Base-by-base conservation (phyloP, 2,797 vertebrate genomes). In the Lagocephalus sceleratus region DNA sequence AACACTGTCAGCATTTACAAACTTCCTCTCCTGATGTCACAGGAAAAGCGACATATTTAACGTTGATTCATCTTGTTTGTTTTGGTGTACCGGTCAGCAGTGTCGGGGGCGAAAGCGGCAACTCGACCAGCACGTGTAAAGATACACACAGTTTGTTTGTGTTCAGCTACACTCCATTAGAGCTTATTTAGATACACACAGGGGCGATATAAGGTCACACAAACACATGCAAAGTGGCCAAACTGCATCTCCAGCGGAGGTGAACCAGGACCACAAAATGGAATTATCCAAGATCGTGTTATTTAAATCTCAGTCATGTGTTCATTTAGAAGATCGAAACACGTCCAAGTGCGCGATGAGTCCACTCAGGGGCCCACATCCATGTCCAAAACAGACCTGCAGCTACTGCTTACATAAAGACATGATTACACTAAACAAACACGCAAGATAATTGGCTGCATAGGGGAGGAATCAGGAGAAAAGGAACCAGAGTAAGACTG, bases 131-230 rank as follows among this genome's bases (percentile, higher is more conserved):
- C 5, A 17, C 58, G 43, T 57, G 3, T 46, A 35, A 57, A 56
- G 54, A 68, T 46, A 60, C 29, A 65, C 58, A 51, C 25, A 60
- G 65, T 63, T 44, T 75, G 63, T 70, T 72, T 61, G 48, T 72
- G 66, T 59, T 57, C 66, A 45, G 32, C 53, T 59, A 55, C 60
- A 38, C 57, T 45, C n/a, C 57, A 65, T 16, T 65, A 49, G 66
- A 59, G 46, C 32, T 51, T 63, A 41, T 66, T 63, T 65, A 51
- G 58, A 68, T 57, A 50, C 60, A 80, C 53, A 57, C 63, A 65
- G 42, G 70, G 42, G 20, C 35, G 48, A 29, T 40, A 22, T 20
- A 42, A 17, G 14, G 20, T 5, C 26, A 46, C 45, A 60, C 39
- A 66, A 40, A 61, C 56, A 70, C 17, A 48, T 20, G 41, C 5